Conservation (phyloP, 1,140 invertebrate genomes). For the Cephus cinctus region DNA sequence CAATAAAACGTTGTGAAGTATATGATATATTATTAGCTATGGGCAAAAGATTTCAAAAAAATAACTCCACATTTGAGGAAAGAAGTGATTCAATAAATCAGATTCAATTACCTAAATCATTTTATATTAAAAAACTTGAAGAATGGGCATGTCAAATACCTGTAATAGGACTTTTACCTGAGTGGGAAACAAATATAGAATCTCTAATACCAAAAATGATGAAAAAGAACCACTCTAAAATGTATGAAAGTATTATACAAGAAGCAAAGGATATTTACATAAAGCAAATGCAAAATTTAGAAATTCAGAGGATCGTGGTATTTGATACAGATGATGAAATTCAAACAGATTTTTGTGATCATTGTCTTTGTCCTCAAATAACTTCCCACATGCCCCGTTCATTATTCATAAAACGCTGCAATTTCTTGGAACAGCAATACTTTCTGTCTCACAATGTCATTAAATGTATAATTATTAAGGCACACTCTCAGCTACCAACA, state of each 20-base stretch:
- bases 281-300: conserved; percentile 37
- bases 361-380: no score
- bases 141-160: conserved; percentile 26
- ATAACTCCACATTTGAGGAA: no score
- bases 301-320: background rate
- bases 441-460: conserved; percentile 43
- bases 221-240: conserved; percentile 22
- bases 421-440: conserved; percentile 32
- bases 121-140: conserved; percentile 23
- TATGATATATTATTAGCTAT: no score
- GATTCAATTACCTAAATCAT: conserved; percentile 15
- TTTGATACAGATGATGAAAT: no score
- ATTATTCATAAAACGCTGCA: conserved; percentile 26
- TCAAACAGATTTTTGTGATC: no score
- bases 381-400: background rate
- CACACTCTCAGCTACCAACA: conserved; percentile 28
- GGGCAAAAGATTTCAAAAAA: no score
- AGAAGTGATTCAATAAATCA: no score
- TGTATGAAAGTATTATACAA: conserved; percentile 27
- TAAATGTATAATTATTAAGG: conserved; percentile 31
- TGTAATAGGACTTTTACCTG: conserved; percentile 18
- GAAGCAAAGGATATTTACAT: conserved; percentile 39
- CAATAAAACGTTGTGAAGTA: no score
- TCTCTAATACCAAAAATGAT: conserved; percentile 27
- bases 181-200: conserved; percentile 40